These are phyloP conservation scores for Onychorhynchus coronatus DNA, from an alignment of 2,113 vertebrate species.

Conservation along the genomic window DNA sequence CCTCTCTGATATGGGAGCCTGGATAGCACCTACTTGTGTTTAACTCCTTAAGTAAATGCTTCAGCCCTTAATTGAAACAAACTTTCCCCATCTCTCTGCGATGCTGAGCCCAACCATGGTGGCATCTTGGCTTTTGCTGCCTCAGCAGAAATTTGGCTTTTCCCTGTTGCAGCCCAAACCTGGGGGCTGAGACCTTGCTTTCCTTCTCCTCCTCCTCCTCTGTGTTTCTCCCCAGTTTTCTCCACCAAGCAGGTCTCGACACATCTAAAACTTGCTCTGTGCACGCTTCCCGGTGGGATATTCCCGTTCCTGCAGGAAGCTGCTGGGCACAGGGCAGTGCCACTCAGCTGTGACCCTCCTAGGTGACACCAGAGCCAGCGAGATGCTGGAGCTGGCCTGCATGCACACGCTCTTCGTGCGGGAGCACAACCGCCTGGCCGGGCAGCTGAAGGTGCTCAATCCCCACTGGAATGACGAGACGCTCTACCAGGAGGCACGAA, in stretches of 20 bases:
- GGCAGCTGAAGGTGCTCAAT: constrained; percentile 77
- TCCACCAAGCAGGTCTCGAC: fast-evolving
- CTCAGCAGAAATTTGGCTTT: background rate
- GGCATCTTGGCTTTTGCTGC: background rate
- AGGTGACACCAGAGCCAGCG: constrained; percentile 84
- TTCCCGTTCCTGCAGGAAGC: background rate
- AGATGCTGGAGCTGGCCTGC: constrained; percentile 83
- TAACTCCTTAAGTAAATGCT: background rate
- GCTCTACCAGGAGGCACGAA: constrained; percentile 85
- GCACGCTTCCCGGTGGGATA: fast-evolving
- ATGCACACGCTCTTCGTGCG: constrained; percentile 85
- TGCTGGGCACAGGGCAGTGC: background rate
- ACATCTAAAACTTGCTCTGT: background rate
- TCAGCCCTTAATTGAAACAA: background rate
- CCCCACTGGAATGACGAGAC: constrained; percentile 79
- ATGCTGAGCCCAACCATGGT: background rate
- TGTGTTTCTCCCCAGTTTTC: background rate
- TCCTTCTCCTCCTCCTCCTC: background rate
- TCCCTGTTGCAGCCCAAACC: background rate
- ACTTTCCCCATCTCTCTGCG: background rate
- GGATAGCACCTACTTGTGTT: background rate
- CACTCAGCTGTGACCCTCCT: background rate
- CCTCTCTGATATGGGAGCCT: background rate
- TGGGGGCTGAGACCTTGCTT: background rate
- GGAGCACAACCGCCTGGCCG: constrained; percentile 87